Evolutionary conservation across 1,140 invertebrate genomes (phyloP).

Genomic region (Drosophila insularis): DNA sequence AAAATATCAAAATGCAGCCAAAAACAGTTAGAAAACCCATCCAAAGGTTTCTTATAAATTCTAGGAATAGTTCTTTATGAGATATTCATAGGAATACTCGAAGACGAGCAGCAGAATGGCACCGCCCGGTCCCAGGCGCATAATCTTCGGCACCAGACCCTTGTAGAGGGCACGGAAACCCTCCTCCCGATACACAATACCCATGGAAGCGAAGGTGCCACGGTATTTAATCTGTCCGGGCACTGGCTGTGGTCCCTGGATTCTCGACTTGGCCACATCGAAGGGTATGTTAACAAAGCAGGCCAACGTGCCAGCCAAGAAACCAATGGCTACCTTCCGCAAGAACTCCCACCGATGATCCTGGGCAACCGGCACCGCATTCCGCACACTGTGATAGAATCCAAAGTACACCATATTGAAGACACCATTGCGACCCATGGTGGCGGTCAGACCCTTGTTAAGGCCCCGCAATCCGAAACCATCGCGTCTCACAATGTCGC

Average conservation of each 20-base stretch:
- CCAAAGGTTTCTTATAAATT: neutral
- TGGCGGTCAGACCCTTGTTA: slow-evolving; percentile 94
- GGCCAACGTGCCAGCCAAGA: slow-evolving; percentile 91
- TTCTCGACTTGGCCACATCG: slow-evolving; percentile 97
- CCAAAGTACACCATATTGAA: slow-evolving; percentile 98
- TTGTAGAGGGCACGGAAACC: slow-evolving; percentile 95
- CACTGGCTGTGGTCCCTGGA: slow-evolving; percentile 94
- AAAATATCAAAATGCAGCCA: neutral
- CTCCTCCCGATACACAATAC: slow-evolving; percentile 92
- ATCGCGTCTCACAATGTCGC: slow-evolving; percentile 88
- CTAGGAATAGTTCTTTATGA: slow-evolving; percentile 83
- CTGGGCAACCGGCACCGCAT: slow-evolving; percentile 87
- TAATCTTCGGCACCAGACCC: slow-evolving; percentile 94
- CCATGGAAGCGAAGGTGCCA: slow-evolving; percentile 89
- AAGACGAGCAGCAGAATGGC: slow-evolving; percentile 95
- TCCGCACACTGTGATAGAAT: slow-evolving; percentile 95
- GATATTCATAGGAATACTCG: slow-evolving; percentile 89
- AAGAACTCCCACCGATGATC: slow-evolving; percentile 87
- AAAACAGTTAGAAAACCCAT: neutral
- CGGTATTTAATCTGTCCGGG: slow-evolving; percentile 89
- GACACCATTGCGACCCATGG: slow-evolving; percentile 92
- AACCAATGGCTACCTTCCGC: slow-evolving; percentile 90
- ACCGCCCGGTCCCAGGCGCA: slow-evolving; percentile 94
- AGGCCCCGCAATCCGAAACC: slow-evolving; percentile 91
- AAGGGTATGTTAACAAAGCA: slow-evolving; percentile 96